Evolutionary conservation across 2,113 vertebrate species (phyloP).

Genomic region (Mobula birostris): DNA sequence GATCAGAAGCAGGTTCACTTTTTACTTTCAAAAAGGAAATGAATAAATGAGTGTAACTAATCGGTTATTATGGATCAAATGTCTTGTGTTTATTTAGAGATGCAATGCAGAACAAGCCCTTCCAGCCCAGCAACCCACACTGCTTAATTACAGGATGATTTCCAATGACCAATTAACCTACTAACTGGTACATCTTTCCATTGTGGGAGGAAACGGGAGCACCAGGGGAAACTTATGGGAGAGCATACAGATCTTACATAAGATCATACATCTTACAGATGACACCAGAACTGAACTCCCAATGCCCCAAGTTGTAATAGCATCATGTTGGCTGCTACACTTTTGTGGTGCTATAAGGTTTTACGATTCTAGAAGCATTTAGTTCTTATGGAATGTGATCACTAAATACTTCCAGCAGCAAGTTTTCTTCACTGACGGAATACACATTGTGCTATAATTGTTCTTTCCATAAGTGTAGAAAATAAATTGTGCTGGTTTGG

Average conservation of each 20-base stretch:
- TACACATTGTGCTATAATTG: background rate
- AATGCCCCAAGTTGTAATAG: too few species aligned
- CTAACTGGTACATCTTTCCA: too few species aligned
- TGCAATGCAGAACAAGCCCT: too few species aligned
- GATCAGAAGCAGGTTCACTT: background rate
- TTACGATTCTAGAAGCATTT: background rate
- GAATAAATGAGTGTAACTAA: background rate
- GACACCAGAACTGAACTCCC: too few species aligned
- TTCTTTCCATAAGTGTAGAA: background rate
- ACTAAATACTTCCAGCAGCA: background rate
- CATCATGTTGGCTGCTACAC: too few species aligned
- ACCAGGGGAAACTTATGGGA: too few species aligned
- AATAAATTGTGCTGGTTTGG: background rate
- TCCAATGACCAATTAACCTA: too few species aligned
- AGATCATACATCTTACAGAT: too few species aligned
- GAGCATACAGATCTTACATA: too few species aligned
- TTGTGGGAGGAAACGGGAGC: too few species aligned
- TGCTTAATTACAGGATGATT: too few species aligned
- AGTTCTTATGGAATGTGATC: background rate
- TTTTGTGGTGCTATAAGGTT: background rate
- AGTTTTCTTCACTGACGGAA: background rate
- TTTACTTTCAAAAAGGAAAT: background rate
- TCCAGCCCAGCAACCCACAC: too few species aligned
- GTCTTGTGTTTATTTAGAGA: background rate
- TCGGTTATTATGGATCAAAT: background rate